A percentile compares a stretch with the other conserved stretches of the same genome.
phyloP scores from a whole-genome alignment of 2,113 vertebrate species.

The Cyprinus carpio region DNA sequence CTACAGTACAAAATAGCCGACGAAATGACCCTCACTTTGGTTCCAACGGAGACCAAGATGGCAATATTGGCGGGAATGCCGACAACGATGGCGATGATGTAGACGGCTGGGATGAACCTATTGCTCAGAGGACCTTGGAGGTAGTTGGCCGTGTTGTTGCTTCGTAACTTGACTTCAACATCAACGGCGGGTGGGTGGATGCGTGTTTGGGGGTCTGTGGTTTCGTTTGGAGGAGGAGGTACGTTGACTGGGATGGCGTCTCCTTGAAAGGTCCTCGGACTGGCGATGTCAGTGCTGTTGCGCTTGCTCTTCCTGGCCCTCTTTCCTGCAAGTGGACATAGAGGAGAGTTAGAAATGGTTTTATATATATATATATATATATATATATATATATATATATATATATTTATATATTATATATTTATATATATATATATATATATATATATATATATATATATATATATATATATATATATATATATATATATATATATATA shows the following conservation, averaged over 20 bases:
- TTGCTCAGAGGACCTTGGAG: conserved; percentile 79
- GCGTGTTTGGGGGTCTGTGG: conserved; percentile 25
- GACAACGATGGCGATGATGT: conserved; percentile 71
- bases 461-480: too few relatives aligned
- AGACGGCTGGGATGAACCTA: conserved; percentile 76
- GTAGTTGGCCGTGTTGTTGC: conserved; percentile 69
- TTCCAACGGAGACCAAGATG: conserved; percentile 75
- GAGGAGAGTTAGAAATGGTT: neutral
- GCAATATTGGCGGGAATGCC: conserved; percentile 81
- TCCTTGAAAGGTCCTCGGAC: conserved; percentile 34
- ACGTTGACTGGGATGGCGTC: conserved; percentile 24
- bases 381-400: too few relatives aligned
- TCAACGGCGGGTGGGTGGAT: neutral
- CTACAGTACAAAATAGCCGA: conserved; percentile 84
- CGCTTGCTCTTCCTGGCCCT: neutral
- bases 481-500: too few relatives aligned
- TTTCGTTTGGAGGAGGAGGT: conserved; percentile 24
- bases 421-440: too few relatives aligned
- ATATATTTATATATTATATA: too few relatives aligned
- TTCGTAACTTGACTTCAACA: conserved; percentile 38
- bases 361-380: too few relatives aligned
- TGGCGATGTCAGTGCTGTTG: neutral
- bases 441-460: too few relatives aligned
- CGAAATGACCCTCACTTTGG: conserved; percentile 75
- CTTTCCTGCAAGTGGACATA: conserved; percentile 22